These are phyloP conservation scores for Pangasius krempfi DNA, from an alignment of 2,797 vertebrate genomes.

Conservation along the genomic window DNA sequence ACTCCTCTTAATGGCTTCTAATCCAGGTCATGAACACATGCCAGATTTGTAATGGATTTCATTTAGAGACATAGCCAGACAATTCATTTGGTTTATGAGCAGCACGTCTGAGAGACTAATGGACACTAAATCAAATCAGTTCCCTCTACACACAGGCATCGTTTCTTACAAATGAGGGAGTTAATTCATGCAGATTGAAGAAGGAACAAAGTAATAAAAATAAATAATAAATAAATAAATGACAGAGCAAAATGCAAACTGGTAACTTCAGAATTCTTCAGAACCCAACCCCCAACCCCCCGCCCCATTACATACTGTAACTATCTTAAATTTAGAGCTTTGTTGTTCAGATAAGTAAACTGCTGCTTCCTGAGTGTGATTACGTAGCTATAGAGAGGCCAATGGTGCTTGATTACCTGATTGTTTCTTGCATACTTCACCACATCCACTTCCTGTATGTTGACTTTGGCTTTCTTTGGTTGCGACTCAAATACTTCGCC, in stretches of 20 bases:
- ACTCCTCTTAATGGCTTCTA: conserved; percentile 45
- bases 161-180: conserved; percentile 21
- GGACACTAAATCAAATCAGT: conserved; percentile 47
- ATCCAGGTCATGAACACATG: conserved; percentile 52
- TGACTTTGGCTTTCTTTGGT: conserved; percentile 61
- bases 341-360: not conserved
- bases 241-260: not conserved
- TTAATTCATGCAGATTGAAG: conserved; percentile 18
- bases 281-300: not conserved
- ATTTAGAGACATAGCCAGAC: conserved; percentile 41
- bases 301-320: not conserved
- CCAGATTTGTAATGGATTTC: conserved; percentile 52
- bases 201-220: conserved; percentile 18
- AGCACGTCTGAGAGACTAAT: conserved; percentile 38
- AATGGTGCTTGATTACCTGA: conserved; percentile 64
- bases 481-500: conserved; percentile 57
- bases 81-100: conserved; percentile 49
- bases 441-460: conserved; percentile 65
- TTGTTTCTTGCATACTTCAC: conserved; percentile 68
- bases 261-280: not conserved
- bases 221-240: not conserved
- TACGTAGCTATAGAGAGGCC: not conserved
- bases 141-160: conserved; percentile 13
- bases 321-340: not conserved
- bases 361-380: not conserved